Percentiles rank a stretch among this genome's conserved stretches.
Conservation (phyloP, 2,113 vertebrate genomes). For the Fulica atra region DNA sequence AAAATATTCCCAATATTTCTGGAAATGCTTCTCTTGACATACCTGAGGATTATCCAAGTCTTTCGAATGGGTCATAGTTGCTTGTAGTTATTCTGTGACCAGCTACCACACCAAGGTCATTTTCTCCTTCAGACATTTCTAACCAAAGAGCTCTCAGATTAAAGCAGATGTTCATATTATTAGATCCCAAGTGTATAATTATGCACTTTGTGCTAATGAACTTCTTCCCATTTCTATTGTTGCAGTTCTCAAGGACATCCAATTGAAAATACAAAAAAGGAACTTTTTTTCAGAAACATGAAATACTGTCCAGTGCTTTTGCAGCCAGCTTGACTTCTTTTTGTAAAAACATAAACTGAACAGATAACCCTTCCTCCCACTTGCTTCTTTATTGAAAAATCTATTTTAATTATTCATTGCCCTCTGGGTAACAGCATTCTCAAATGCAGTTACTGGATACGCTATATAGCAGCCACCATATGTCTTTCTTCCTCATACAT, state of each 20-base stretch:
- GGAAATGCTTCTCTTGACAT: not conserved
- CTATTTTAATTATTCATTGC: conserved; percentile 34
- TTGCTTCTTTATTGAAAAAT: conserved; percentile 39
- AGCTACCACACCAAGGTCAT: not conserved
- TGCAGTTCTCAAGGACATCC: conserved; percentile 36
- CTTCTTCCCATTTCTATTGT: not conserved
- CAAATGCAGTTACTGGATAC: not conserved
- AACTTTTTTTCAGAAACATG: not conserved
- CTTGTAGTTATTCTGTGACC: not conserved
- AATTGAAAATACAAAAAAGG: not conserved
- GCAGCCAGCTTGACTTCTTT: not conserved
- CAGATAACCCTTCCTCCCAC: not conserved
- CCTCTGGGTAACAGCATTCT: not conserved
- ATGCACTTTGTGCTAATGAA: not conserved
- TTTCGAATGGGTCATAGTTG: not conserved
- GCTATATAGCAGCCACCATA: not conserved
- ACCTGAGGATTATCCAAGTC: not conserved
- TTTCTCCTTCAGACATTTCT: not conserved
- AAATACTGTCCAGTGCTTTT: not conserved
- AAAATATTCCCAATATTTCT: not conserved
- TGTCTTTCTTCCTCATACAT: conserved; percentile 14
- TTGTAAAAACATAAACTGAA: not conserved
- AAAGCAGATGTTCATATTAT: conserved; percentile 43
- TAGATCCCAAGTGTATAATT: conserved; percentile 20
- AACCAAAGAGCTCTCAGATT: not conserved